Evolutionary conservation across 2,888 invertebrate species (phyloP), one percentile per base, ranked within the genome.

Genomic region (Harpalus rubripes): DNA sequence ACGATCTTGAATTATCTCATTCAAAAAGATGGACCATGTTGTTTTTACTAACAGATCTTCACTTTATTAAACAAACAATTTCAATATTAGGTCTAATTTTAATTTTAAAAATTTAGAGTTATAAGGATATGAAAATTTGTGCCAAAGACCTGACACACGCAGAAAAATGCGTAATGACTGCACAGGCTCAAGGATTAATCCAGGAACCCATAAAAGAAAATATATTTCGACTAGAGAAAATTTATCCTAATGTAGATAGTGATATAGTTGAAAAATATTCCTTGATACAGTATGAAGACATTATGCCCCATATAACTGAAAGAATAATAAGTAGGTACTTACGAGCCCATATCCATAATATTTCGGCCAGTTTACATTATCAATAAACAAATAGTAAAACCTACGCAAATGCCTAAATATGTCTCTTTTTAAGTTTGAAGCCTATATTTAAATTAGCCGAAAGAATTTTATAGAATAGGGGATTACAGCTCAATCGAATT

Each of bases 251-350:
- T 58, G 16, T 78, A 16, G 58, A 78, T 12, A 26, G n/a, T 26
- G 15, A 78, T n/a, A 15, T 78, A 22, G 26, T 78, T 10, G 26
- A 78, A n/a, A 78, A 78, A 78, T 78, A 78, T 78, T 58, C 56
- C 2, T 78, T 78, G 15, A 56, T 78, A 4, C 22, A 78, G 22
- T 12, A 18, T n/a, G 78, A 78, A n/a, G 78, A 78, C 32, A 58
- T 78, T 26, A 58, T 78, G 56, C 78, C 78, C 12, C 78, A 78
- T 58, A 78, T 78, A 56, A 58, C 78, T 12, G 56, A 58, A 78
- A 8, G 78, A 56, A 78, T 78, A 26, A 41, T 78, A 78, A 78
- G 78, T 78, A 78, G 15, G 26, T 3, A 1, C n/a, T 22, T 22
- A 18, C 16, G 22, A 26, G 4, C 22, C 1, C 26, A 56, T 58